Conservation (phyloP, 2,888 invertebrate genomes). For the Microctonus hyperodae region DNA sequence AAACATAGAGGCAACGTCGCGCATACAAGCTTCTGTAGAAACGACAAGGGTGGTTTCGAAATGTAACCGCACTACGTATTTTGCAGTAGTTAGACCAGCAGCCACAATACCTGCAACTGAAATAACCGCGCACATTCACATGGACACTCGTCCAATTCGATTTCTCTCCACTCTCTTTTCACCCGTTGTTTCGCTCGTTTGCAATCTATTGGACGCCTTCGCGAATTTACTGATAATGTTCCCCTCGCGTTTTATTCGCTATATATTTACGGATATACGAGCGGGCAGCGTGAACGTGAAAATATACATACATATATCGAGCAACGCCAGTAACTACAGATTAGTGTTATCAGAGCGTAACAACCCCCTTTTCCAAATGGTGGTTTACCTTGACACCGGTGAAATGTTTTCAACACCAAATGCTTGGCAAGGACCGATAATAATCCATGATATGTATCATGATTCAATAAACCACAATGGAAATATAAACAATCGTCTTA, state of each 20-base stretch:
- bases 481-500: conserved; percentile 3
- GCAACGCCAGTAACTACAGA: conserved; percentile 59
- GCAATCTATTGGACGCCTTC: conserved; percentile 44
- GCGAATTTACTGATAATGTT: conserved; percentile 60
- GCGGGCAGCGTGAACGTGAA: conserved; percentile 31
- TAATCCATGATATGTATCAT: neutral
- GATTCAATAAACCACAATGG: neutral
- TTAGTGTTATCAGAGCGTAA: conserved; percentile 62
- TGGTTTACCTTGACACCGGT: conserved; percentile 62
- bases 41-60: conserved; percentile 46
- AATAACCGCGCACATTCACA: conserved; percentile 24
- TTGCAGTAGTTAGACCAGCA: conserved; percentile 51
- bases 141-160: conserved; percentile 24
- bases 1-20: conserved; percentile 38
- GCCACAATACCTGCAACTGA: conserved; percentile 29
- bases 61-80: conserved; percentile 56
- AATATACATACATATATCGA: conserved; percentile 46
- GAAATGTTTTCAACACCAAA: conserved; percentile 44
- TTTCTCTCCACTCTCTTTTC: conserved; percentile 14
- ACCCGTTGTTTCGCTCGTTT: too few relatives aligned
- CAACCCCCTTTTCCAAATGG: conserved; percentile 55
- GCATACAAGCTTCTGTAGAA: neutral
- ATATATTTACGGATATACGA: conserved; percentile 45
- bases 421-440: conserved; percentile 41
- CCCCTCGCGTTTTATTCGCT: conserved; percentile 34